These are phyloP conservation scores for Ormyrus rosae DNA, from an alignment of 2,888 invertebrate species.

Conservation along the genomic window DNA sequence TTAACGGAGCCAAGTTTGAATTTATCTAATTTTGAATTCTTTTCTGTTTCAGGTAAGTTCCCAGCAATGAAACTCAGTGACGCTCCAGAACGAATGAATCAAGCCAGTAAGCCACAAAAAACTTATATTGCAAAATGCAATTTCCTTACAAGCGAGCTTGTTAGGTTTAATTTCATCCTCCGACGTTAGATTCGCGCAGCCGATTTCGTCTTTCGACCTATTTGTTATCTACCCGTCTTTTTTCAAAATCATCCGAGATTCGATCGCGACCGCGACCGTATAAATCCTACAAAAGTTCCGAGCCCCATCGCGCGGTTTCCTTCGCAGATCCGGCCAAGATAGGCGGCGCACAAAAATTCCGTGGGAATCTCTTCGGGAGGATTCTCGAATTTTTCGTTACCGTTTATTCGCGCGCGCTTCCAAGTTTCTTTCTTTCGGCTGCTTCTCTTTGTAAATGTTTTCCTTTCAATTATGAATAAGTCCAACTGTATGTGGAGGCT, in stretches of 20 bases:
- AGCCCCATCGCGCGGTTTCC: slow-evolving; percentile 13
- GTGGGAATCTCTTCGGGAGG: slow-evolving; percentile 27
- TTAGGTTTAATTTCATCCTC: no score
- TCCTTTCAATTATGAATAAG: slow-evolving; percentile 40
- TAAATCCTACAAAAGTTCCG: slow-evolving; percentile 32
- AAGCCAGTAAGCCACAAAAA: no score
- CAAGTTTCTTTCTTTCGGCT: background rate
- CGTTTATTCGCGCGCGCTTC: background rate
- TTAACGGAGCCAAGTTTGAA: no score
- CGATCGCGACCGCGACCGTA: slow-evolving; percentile 7
- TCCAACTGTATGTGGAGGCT: slow-evolving; percentile 1
- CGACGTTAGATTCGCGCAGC: no score
- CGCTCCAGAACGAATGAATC: no score
- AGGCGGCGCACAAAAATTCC: slow-evolving; percentile 33
- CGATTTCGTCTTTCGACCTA: no score
- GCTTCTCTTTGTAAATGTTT: background rate
- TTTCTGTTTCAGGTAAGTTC: slow-evolving; percentile 45
- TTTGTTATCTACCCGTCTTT: background rate
- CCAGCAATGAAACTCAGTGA: background rate
- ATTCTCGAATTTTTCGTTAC: slow-evolving; percentile 19
- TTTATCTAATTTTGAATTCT: background rate
- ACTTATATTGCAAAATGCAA: no score
- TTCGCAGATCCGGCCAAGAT: slow-evolving; percentile 55
- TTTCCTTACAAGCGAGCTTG: no score
- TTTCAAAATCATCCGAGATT: slow-evolving; percentile 9